These are phyloP conservation scores for Microplitis manilae DNA, from an alignment of 2,888 invertebrate species.

Conservation along the genomic window DNA sequence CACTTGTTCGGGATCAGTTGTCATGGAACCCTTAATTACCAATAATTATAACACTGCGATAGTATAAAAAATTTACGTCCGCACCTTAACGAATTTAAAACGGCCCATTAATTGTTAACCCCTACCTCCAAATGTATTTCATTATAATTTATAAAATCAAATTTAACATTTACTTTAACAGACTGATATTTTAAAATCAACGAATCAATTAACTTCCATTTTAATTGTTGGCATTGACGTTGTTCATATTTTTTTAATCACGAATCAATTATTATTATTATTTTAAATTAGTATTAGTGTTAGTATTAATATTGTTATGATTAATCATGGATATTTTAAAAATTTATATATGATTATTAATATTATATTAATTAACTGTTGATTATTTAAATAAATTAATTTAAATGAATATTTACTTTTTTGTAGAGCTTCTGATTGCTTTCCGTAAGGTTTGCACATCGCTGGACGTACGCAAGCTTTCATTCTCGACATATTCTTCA, in stretches of 20 bases:
- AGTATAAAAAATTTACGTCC: slow-evolving; percentile 3
- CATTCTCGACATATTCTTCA: slow-evolving; percentile 91
- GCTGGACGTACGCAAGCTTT: slow-evolving; percentile 90
- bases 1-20: no score
- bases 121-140: slow-evolving; percentile 8
- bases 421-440: slow-evolving; percentile 90
- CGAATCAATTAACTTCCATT: not conserved
- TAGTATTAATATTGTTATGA: not conserved
- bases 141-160: slow-evolving; percentile 18
- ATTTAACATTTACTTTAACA: slow-evolving; percentile 10
- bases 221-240: not conserved
- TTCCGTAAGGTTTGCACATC: slow-evolving; percentile 93
- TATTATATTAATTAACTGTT: slow-evolving; percentile 9
- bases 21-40: no score
- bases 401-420: slow-evolving; percentile 77
- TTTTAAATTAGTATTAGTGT: no score
- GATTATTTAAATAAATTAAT: slow-evolving; percentile 25
- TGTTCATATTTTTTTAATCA: slow-evolving; percentile 18
- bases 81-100: not conserved
- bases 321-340: not conserved
- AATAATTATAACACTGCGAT: not conserved
- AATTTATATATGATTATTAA: not conserved
- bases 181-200: slow-evolving; percentile 33
- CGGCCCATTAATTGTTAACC: not conserved
- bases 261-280: not conserved